Conservation (phyloP, 2,888 invertebrate species). For the Octonoba sinensis region DNA sequence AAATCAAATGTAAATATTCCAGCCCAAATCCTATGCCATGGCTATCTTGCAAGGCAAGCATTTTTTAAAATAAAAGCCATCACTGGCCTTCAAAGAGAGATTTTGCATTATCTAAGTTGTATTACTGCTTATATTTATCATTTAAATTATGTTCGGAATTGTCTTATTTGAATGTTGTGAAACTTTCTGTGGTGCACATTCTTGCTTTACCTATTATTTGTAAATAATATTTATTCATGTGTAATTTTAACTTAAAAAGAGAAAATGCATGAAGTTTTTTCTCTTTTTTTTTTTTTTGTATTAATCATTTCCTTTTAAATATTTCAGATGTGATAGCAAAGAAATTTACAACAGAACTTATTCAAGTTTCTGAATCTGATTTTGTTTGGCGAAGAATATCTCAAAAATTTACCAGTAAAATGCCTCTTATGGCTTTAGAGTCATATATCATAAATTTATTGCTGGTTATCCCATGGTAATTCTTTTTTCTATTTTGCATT, state of each 20-base stretch:
- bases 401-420: slow-evolving; percentile 37
- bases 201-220: too few species aligned
- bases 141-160: too few species aligned
- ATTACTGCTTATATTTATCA: neutral
- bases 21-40: too few species aligned
- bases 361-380: slow-evolving; percentile 18
- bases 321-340: slow-evolving; percentile 31
- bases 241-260: too few species aligned
- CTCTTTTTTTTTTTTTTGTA: neutral
- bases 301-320: neutral
- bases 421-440: slow-evolving; percentile 32
- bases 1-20: too few species aligned
- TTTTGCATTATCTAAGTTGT: too few species aligned
- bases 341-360: slow-evolving; percentile 16
- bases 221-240: too few species aligned
- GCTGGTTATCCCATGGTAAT: slow-evolving; percentile 37
- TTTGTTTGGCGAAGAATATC: slow-evolving; percentile 41
- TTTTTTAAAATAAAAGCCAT: too few species aligned
- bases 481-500: neutral
- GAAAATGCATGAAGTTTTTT: too few species aligned
- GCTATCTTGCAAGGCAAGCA: too few species aligned
- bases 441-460: slow-evolving; percentile 40
- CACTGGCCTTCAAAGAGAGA: too few species aligned
- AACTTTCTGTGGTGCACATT: too few species aligned
- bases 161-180: neutral